Percentiles rank a stretch among this genome's conserved stretches.
These are phyloP conservation scores for Lates japonicus DNA, from an alignment of 2,797 vertebrate species.

Conservation along the genomic window DNA sequence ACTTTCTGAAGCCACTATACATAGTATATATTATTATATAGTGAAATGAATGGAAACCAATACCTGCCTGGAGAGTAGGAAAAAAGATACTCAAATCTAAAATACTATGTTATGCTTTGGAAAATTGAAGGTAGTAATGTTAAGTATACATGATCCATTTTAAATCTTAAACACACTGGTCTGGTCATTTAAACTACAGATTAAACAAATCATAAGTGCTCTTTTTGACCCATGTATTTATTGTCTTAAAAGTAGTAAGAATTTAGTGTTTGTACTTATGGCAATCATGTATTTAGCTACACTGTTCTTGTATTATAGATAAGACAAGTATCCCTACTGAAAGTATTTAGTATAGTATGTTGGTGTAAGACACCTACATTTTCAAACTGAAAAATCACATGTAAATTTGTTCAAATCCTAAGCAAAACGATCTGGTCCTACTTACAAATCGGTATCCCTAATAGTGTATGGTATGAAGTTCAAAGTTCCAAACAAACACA, in stretches of 20 bases:
- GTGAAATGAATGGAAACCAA: background rate
- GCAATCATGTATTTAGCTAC: slow-evolving; percentile 58
- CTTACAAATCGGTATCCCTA: slow-evolving; percentile 37
- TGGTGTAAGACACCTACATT: slow-evolving; percentile 42
- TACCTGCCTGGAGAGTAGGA: background rate
- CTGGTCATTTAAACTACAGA: slow-evolving; percentile 27
- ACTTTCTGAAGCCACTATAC: no score
- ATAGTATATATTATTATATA: background rate
- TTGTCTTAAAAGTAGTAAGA: slow-evolving; percentile 54
- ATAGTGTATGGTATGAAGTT: slow-evolving; percentile 32
- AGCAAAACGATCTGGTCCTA: slow-evolving; percentile 16
- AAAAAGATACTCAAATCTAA: background rate
- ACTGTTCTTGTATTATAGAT: slow-evolving; percentile 61
- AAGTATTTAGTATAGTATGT: slow-evolving; percentile 40
- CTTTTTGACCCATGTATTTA: slow-evolving; percentile 60
- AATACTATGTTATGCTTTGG: slow-evolving; percentile 18
- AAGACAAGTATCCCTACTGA: slow-evolving; percentile 30
- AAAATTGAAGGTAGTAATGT: slow-evolving; percentile 16
- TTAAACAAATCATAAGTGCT: slow-evolving; percentile 50
- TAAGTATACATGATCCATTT: background rate
- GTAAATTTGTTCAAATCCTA: slow-evolving; percentile 25
- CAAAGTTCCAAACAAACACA: slow-evolving; percentile 62
- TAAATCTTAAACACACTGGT: slow-evolving; percentile 4
- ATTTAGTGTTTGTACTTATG: slow-evolving; percentile 52
- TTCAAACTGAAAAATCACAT: slow-evolving; percentile 28